Evolutionary conservation across 1,140 invertebrate species (phyloP).

Genomic region (Gonatopus flavifemur): DNA sequence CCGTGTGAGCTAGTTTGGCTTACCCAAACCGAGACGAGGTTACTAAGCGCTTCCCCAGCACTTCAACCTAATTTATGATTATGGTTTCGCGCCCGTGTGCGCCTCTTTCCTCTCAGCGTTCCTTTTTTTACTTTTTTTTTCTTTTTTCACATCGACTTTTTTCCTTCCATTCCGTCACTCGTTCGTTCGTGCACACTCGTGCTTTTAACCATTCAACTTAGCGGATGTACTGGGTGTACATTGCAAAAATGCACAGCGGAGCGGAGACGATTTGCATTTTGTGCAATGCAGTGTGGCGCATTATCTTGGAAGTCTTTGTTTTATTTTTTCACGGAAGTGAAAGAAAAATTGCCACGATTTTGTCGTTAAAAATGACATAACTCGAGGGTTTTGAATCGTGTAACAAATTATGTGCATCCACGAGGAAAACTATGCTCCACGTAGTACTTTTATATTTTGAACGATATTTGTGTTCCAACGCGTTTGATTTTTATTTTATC

Average conservation of each 20-base stretch:
- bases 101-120: neutral
- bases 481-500: too few species aligned
- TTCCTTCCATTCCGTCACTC: neutral
- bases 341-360: too few species aligned
- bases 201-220: constrained; percentile 32
- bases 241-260: constrained; percentile 20
- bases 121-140: constrained; percentile 14
- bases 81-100: constrained; percentile 38
- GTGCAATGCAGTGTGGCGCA: neutral
- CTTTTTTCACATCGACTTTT: constrained; percentile 10
- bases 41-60: constrained; percentile 45
- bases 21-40: constrained; percentile 10
- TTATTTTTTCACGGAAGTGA: too few species aligned
- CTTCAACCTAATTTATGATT: constrained; percentile 52
- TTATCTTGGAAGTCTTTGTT: constrained; percentile 4
- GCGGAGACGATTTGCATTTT: constrained; percentile 27
- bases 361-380: too few species aligned
- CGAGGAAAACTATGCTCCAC: too few species aligned
- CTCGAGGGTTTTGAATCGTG: too few species aligned
- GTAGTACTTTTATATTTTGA: too few species aligned
- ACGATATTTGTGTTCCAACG: too few species aligned
- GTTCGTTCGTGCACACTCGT: too few species aligned
- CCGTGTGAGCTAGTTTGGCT: constrained; percentile 24
- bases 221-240: constrained; percentile 27
- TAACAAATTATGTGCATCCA: too few species aligned